Evolutionary conservation across 2,888 invertebrate genomes (phyloP).

Genomic region (Erebia epiphron): DNA sequence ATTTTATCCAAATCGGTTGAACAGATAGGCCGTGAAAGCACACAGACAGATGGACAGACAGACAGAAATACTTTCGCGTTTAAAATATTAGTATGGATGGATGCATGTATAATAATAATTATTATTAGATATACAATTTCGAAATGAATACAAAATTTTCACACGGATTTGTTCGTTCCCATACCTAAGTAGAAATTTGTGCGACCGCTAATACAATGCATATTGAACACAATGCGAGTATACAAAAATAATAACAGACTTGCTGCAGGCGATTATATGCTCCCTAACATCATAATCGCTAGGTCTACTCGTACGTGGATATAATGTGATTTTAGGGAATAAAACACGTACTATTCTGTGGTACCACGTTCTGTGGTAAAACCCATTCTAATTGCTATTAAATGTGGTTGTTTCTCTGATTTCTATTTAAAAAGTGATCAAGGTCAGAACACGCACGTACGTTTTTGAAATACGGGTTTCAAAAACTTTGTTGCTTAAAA

Average conservation of each 20-base stretch:
- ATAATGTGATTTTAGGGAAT: slow-evolving; percentile 48
- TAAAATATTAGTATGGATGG: too few species aligned
- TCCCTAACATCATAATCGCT: slow-evolving; percentile 59
- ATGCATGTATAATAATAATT: too few species aligned
- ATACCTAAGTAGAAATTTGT: slow-evolving; percentile 21
- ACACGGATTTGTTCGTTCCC: slow-evolving; percentile 19
- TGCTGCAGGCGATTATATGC: slow-evolving; percentile 46
- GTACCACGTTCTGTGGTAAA: too few species aligned
- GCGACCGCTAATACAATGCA: slow-evolving; percentile 36
- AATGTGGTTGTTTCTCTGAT: slow-evolving; percentile 40
- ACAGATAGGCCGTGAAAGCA: too few species aligned
- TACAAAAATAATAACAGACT: slow-evolving; percentile 53
- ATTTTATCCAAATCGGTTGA: too few species aligned
- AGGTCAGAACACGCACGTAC: too few species aligned
- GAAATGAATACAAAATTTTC: background rate
- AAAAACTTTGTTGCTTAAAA: too few species aligned
- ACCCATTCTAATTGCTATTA: slow-evolving; percentile 54
- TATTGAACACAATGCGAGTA: slow-evolving; percentile 40
- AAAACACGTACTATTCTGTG: slow-evolving; percentile 29
- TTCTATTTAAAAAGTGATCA: background rate
- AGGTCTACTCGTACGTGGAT: slow-evolving; percentile 42
- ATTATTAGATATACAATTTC: too few species aligned
- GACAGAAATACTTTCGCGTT: too few species aligned
- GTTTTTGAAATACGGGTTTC: too few species aligned
- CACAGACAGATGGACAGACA: too few species aligned